A percentile compares a stretch with the other conserved stretches of the same genome.
phyloP scores from a whole-genome alignment of 2,888 invertebrate species.

The Melanotus villosus region DNA sequence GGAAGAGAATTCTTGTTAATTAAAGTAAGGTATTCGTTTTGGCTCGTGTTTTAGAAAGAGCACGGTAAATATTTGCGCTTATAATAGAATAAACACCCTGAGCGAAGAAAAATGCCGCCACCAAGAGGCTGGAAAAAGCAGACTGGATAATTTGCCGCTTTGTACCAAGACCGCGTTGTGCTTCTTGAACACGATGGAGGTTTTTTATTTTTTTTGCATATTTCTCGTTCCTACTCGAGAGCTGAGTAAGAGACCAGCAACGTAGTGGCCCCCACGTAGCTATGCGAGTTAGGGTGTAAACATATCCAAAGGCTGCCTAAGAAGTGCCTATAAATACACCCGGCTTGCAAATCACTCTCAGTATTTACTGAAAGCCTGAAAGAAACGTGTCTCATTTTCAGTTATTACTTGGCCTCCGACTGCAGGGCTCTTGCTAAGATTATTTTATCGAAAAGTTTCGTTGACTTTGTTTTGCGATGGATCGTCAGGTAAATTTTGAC shows the following conservation, averaged over 20 bases:
- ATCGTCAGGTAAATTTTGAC: conserved; percentile 65
- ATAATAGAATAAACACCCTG: conserved; percentile 8
- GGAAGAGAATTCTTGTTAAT: too few relatives aligned
- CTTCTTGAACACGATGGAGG: conserved; percentile 19
- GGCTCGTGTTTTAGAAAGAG: not conserved
- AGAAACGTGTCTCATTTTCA: conserved; percentile 45
- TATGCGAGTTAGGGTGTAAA: conserved; percentile 55
- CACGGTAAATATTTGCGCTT: conserved; percentile 5
- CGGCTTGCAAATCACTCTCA: conserved; percentile 61
- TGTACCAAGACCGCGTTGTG: conserved; percentile 27
- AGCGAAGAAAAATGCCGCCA: conserved; percentile 15
- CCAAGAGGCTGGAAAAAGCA: not conserved
- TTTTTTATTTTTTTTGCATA: conserved; percentile 33
- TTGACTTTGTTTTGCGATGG: conserved; percentile 60
- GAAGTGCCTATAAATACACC: conserved; percentile 64
- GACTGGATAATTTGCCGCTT: not conserved
- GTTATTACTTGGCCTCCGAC: conserved; percentile 14
- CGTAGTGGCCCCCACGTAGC: conserved; percentile 43
- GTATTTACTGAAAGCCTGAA: conserved; percentile 55
- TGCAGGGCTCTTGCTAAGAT: not conserved
- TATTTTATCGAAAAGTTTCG: too few relatives aligned
- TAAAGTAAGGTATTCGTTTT: not conserved
- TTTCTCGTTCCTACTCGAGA: conserved; percentile 30
- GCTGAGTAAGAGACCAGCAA: conserved; percentile 25
- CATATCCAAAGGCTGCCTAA: conserved; percentile 61